These are phyloP conservation scores for Palythoa grandis DNA, from an alignment of 92 coral and sea anemone genomes.

Conservation along the genomic window DNA sequence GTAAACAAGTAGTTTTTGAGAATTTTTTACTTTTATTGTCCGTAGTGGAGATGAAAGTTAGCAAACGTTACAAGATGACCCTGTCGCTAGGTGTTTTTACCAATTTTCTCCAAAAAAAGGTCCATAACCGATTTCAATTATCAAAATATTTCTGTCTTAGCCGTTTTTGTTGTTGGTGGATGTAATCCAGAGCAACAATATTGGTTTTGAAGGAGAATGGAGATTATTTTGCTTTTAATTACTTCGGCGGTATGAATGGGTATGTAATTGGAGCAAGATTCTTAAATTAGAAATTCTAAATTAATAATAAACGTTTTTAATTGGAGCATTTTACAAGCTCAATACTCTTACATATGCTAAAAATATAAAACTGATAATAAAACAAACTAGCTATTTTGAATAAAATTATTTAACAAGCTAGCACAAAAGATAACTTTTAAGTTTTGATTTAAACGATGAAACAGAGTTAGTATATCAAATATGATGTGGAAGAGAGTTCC, in stretches of 20 bases:
- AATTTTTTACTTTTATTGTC: background rate
- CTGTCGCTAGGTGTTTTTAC: background rate
- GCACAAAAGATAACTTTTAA: background rate
- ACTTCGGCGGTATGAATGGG: background rate
- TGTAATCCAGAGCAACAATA: too few species aligned
- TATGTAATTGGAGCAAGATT: background rate
- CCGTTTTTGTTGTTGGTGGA: too few species aligned
- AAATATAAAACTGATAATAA: background rate
- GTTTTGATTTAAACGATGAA: too few species aligned
- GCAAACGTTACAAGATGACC: conserved; percentile 4
- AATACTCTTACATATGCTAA: too few species aligned
- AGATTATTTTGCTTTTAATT: background rate
- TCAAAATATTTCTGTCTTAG: background rate
- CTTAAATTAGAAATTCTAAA: too few species aligned
- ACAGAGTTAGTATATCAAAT: background rate
- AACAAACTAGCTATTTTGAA: background rate
- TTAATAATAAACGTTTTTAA: too few species aligned
- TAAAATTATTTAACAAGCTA: conserved; percentile 1
- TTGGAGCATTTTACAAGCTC: too few species aligned
- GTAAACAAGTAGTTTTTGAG: background rate
- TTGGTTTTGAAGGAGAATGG: too few species aligned
- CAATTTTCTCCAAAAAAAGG: background rate
- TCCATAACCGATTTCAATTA: background rate
- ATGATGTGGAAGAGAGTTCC: background rate
- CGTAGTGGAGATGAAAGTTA: background rate